Conservation (phyloP, 64 coral and sea anemone species). For the Montipora efflorescens region DNA sequence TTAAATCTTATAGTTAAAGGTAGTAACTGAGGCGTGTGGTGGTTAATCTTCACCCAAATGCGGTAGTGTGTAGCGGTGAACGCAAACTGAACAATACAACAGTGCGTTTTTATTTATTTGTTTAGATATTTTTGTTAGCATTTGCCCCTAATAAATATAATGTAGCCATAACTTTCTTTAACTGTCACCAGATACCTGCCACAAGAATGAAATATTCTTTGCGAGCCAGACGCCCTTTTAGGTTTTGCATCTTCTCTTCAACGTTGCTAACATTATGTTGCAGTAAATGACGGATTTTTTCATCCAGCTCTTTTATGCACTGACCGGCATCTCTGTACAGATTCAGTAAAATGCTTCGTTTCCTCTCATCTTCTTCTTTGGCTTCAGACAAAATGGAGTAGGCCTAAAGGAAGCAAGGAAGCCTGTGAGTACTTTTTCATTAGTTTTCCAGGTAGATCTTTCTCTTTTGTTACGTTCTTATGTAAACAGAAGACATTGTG, state of each 20-base stretch:
- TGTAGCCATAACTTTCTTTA: too few relatives aligned
- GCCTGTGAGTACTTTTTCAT: not conserved
- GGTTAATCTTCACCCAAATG: too few relatives aligned
- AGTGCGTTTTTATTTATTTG: too few relatives aligned
- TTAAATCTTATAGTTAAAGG: too few relatives aligned
- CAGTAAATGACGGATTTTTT: not conserved
- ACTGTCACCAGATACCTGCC: not conserved
- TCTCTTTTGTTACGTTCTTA: too few relatives aligned
- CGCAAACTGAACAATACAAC: too few relatives aligned
- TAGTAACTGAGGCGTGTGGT: too few relatives aligned
- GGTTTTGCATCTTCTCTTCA: not conserved
- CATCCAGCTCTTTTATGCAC: not conserved
- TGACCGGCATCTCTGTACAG: not conserved
- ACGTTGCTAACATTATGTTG: not conserved
- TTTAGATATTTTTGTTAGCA: too few relatives aligned
- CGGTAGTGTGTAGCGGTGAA: too few relatives aligned
- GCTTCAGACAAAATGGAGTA: constrained; percentile 17
- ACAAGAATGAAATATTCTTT: constrained; percentile 6
- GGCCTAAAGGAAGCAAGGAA: not conserved
- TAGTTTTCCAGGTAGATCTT: too few relatives aligned
- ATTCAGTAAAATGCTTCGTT: not conserved
- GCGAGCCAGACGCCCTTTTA: not conserved
- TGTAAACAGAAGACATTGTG: too few relatives aligned
- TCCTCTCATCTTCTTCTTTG: not conserved
- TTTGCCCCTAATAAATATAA: too few relatives aligned